Percentiles rank a stretch among this genome's conserved stretches.
Conservation (phyloP, 1,140 invertebrate species). For the Amyelois transitella region DNA sequence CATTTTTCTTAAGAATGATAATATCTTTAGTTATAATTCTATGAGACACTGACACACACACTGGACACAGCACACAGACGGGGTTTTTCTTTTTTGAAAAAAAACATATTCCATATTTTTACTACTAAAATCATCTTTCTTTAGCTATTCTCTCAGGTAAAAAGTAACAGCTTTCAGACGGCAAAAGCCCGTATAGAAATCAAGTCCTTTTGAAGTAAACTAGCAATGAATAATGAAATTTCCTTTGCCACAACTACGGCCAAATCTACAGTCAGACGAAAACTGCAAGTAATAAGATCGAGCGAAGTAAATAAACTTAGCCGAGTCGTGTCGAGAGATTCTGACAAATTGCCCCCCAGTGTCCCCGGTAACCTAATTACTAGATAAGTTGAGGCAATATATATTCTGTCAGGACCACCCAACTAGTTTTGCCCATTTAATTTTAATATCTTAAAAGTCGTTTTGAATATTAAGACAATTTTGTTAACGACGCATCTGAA, state of each 20-base stretch:
- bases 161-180: no score
- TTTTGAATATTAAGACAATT: neutral
- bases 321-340: conserved; percentile 30
- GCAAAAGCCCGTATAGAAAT: no score
- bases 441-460: neutral
- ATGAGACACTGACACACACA: no score
- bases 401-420: conserved; percentile 17
- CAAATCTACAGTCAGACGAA: neutral
- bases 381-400: conserved; percentile 50
- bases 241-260: neutral
- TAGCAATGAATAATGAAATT: neutral
- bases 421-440: neutral
- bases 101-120: no score
- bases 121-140: no score
- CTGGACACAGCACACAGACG: no score
- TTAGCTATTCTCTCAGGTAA: no score
- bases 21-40: no score
- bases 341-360: conserved; percentile 58
- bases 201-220: neutral
- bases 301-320: conserved; percentile 25
- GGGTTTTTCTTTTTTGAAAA: no score
- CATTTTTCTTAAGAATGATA: no score
- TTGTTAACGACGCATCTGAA: neutral
- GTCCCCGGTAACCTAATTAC: conserved; percentile 59
- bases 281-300: conserved; percentile 21